Evolutionary conservation across 2,797 vertebrate genomes (phyloP).

Genomic region (Dendrocincla tyrannina): DNA sequence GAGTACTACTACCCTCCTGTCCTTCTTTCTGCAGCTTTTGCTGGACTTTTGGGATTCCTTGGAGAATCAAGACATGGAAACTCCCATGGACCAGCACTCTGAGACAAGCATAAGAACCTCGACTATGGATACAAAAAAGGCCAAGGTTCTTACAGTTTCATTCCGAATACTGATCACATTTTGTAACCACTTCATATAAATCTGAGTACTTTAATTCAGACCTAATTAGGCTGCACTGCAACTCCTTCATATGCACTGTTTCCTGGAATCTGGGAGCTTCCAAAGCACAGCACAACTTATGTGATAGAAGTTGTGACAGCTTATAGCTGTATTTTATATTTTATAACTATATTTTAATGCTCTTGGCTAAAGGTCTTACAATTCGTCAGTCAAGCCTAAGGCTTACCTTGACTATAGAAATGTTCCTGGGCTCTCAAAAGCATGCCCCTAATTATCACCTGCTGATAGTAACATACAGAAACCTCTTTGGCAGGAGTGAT

Average conservation of each 20-base stretch:
- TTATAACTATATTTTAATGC: not conserved
- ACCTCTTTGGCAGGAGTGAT: not conserved
- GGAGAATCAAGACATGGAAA: not conserved
- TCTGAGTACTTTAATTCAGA: not conserved
- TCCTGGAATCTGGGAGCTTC: not conserved
- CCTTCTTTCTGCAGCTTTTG: not conserved
- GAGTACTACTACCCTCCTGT: not conserved
- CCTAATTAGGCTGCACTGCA: not conserved
- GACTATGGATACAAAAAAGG: not conserved
- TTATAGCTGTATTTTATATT: not conserved
- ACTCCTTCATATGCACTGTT: not conserved
- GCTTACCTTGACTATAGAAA: not conserved
- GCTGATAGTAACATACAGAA: not conserved
- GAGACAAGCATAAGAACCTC: not conserved
- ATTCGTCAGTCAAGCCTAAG: not conserved
- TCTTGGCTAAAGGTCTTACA: not conserved
- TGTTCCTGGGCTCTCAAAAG: not conserved
- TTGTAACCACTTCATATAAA: not conserved
- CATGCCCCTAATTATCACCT: not conserved
- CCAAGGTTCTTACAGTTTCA: not conserved
- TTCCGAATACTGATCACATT: not conserved
- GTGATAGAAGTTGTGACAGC: not conserved
- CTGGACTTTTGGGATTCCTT: slow-evolving; percentile 8
- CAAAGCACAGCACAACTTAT: not conserved
- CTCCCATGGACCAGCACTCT: not conserved